A percentile compares a stretch with the other conserved stretches of the same genome.
Evolutionary conservation across 1,140 invertebrate species (phyloP).

Genomic region (Zeugodacus cucurbitae): DNA sequence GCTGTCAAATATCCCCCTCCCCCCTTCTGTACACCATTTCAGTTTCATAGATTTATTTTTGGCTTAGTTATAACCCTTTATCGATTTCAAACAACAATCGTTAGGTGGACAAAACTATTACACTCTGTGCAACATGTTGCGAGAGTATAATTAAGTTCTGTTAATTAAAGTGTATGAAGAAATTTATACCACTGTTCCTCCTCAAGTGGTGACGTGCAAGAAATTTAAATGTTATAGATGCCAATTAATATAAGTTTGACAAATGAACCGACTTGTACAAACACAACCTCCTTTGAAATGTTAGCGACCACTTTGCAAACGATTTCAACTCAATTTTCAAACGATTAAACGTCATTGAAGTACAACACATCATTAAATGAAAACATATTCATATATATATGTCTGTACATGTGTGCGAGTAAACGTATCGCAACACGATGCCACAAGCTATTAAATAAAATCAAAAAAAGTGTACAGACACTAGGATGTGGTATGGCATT

Average conservation of each 20-base stretch:
- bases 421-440: background rate
- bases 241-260: background rate
- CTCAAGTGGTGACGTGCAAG: background rate
- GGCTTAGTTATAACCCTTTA: no score
- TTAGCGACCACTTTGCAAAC: background rate
- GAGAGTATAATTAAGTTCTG: no score
- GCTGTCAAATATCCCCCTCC: no score
- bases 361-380: background rate
- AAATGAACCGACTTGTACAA: background rate
- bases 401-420: background rate
- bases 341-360: conserved; percentile 6
- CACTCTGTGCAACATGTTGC: no score
- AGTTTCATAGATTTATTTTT: no score
- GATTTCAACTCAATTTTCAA: conserved; percentile 20
- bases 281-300: background rate
- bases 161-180: no score
- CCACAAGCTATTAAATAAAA: background rate
- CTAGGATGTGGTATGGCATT: background rate
- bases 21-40: no score
- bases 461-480: background rate
- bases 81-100: no score
- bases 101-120: no score
- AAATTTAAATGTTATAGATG: background rate
- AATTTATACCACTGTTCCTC: background rate
- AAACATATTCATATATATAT: background rate